These are phyloP conservation scores for Luehdorfia chinensis DNA, from an alignment of 1,140 invertebrate genomes.

Conservation along the genomic window DNA sequence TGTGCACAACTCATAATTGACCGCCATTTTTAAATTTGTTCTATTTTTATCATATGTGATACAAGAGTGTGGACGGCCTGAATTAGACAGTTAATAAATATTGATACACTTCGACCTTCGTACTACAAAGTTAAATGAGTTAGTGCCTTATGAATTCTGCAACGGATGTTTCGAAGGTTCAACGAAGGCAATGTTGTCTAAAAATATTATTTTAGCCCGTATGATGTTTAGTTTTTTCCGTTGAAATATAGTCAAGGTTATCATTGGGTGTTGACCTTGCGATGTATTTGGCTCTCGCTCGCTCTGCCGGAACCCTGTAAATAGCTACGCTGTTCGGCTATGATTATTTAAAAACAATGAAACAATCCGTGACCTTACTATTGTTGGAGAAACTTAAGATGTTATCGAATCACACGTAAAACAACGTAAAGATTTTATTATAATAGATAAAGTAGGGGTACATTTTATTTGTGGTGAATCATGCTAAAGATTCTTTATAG, in stretches of 20 bases:
- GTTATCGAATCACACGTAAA: slow-evolving; percentile 43
- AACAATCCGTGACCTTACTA: slow-evolving; percentile 55
- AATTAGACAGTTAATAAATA: slow-evolving; percentile 32
- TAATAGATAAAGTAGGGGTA: no score
- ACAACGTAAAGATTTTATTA: no score
- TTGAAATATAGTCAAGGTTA: slow-evolving; percentile 36
- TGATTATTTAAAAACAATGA: slow-evolving; percentile 51
- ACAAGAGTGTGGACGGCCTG: neutral
- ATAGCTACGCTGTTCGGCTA: slow-evolving; percentile 18
- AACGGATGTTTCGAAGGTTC: slow-evolving; percentile 22
- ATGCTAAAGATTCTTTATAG: no score
- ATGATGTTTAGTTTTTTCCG: slow-evolving; percentile 24
- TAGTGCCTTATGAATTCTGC: slow-evolving; percentile 16
- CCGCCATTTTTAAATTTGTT: slow-evolving; percentile 36
- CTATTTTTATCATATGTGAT: slow-evolving; percentile 23
- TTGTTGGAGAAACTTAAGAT: slow-evolving; percentile 51
- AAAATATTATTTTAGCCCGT: slow-evolving; percentile 14
- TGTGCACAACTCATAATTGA: slow-evolving; percentile 43
- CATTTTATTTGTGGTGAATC: no score
- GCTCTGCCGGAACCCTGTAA: slow-evolving; percentile 19
- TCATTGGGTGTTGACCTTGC: slow-evolving; percentile 26
- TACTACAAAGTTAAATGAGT: slow-evolving; percentile 33
- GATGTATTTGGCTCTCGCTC: slow-evolving; percentile 18
- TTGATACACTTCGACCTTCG: slow-evolving; percentile 48
- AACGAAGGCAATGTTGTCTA: slow-evolving; percentile 20